Percentiles rank a stretch among this genome's conserved stretches.
These are phyloP conservation scores for Aricia artaxerxes DNA, from an alignment of 2,888 invertebrate species.

Conservation along the genomic window DNA sequence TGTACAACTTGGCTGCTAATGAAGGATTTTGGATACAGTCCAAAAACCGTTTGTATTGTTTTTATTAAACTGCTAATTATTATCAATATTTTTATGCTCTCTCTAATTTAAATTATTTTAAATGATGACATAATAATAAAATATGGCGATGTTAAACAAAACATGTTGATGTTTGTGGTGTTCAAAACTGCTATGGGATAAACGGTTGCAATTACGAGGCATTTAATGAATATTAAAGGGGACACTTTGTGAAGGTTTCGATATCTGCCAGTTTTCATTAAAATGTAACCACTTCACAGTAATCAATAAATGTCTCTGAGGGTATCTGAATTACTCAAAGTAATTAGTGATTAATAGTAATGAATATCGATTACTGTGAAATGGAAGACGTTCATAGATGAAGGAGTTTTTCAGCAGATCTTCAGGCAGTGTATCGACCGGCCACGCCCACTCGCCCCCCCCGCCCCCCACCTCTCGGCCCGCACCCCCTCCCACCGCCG, in stretches of 20 bases:
- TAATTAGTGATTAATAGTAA: neutral
- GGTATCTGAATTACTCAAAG: neutral
- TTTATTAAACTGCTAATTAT: neutral
- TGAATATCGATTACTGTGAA: slow-evolving; percentile 14
- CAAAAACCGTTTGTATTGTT: neutral
- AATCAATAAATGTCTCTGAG: too few relatives aligned
- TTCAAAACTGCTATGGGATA: too few relatives aligned
- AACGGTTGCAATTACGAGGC: too few relatives aligned
- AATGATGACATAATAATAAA: neutral
- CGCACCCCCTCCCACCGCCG: neutral
- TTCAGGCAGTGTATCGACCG: slow-evolving; percentile 25
- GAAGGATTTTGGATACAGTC: neutral
- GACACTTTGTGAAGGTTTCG: too few relatives aligned
- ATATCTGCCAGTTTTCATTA: too few relatives aligned
- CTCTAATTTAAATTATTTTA: neutral
- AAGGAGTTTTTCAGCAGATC: slow-evolving; percentile 27
- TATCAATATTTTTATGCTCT: neutral
- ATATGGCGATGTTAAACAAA: too few relatives aligned
- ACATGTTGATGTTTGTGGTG: too few relatives aligned
- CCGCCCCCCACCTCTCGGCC: neutral
- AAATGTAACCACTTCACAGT: too few relatives aligned
- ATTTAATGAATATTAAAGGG: too few relatives aligned
- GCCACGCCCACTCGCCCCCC: slow-evolving; percentile 21
- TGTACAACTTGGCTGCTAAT: neutral
- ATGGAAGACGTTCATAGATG: neutral